These are phyloP conservation scores for Zaprionus lineosus DNA, from an alignment of 2,888 invertebrate genomes.

Conservation along the genomic window DNA sequence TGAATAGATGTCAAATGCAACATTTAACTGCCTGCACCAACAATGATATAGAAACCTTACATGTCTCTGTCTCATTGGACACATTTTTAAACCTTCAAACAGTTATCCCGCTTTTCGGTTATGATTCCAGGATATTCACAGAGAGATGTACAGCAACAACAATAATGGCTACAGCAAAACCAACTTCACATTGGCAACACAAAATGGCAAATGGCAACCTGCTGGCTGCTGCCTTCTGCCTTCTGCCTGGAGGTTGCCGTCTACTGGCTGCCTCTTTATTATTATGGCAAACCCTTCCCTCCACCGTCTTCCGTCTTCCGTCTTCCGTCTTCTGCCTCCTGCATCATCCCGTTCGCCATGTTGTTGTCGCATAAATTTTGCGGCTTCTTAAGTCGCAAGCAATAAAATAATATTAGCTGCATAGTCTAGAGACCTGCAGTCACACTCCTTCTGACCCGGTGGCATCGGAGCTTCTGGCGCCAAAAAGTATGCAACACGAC, in stretches of 20 bases:
- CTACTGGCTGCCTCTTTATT: no score
- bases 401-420: slow-evolving; percentile 79
- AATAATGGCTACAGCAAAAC: slow-evolving; percentile 36
- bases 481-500: slow-evolving; percentile 71
- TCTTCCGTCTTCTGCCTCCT: slow-evolving; percentile 46
- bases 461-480: slow-evolving; percentile 30
- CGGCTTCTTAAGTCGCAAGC: slow-evolving; percentile 79
- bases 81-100: no score
- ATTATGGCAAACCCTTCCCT: no score
- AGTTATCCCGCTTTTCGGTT: background rate
- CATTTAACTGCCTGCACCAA: no score
- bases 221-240: slow-evolving; percentile 7
- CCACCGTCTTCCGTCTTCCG: no score
- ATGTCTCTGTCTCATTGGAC: no score
- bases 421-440: slow-evolving; percentile 44
- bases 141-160: slow-evolving; percentile 38
- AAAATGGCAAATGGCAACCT: slow-evolving; percentile 65
- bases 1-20: background rate
- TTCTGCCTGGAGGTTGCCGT: no score
- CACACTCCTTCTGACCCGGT: background rate
- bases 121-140: slow-evolving; percentile 22
- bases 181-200: slow-evolving; percentile 58
- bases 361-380: slow-evolving; percentile 80
- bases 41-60: no score
- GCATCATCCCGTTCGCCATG: slow-evolving; percentile 65